Evolutionary conservation across 2,888 invertebrate species (phyloP), one percentile per base, ranked within the genome.

Genomic region (Cosmopolites sordidus): DNA sequence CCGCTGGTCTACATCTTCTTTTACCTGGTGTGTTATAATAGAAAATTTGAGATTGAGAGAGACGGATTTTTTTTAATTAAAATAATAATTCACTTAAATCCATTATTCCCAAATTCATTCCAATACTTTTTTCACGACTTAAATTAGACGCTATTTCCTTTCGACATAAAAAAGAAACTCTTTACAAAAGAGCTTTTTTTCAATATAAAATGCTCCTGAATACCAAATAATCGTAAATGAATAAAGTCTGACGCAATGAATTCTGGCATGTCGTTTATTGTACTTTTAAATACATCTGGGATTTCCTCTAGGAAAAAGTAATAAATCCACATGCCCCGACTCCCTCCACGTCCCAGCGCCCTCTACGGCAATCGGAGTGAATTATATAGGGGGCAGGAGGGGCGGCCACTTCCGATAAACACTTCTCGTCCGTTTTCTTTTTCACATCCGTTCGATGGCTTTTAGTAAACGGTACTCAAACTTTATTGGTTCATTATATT

Each of bases 341-440:
- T 33, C 33, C 33, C 33, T 3, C 12, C 33, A 12, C 33, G 33
- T 33, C 33, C 11, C 8, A 33, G 33, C 33, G 33, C 33, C 33
- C 33, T 33, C 33, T 33, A 33, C 33, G 33, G 33, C 33, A 33
- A 33, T 33, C 22, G 12, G 33, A 33, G 33, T 33, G n/a, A 33
- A 33, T 33, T 33, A 33, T 33, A 22, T n/a, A 33, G 4, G 33
- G 33, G 33, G 33, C 12, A 6, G 22, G 22, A 8, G 22, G 22
- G 22, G 22, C 22, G 22, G 4, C 22, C 22, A 22, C 11, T 33
- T 33, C 33, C 33, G 33, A 33, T 33, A 33, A 33, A 33, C 33
- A 33, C 33, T 33, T 33, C n/a, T n/a, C 33, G n/a, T 33, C n/a
- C 33, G 5, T 33, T 33, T 27, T 27, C 27, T 27, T 33, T 33